phyloP scores from a whole-genome alignment of 2,888 invertebrate genomes.

The Drosophila quinaria region DNA sequence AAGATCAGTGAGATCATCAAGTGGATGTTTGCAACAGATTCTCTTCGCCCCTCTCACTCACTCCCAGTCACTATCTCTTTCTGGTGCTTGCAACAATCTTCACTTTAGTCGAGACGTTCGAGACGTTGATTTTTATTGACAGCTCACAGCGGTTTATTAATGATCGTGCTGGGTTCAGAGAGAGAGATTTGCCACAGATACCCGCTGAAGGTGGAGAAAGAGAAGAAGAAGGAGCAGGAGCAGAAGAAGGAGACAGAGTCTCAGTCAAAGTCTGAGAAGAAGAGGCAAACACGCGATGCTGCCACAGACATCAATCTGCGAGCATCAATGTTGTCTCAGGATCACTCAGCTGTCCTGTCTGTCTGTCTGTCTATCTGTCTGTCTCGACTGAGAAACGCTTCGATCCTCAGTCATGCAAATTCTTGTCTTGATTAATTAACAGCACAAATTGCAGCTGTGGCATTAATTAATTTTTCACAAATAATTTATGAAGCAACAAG shows the following conservation, averaged over 20 bases:
- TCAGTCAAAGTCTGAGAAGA: conserved; percentile 6
- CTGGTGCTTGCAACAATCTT: conserved; percentile 13
- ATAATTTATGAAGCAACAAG: conserved; percentile 10
- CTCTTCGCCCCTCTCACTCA: neutral
- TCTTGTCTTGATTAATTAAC: conserved; percentile 73
- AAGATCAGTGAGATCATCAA: conserved; percentile 32
- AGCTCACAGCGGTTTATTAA: conserved; percentile 84
- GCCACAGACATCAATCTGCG: conserved; percentile 70
- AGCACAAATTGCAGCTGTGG: conserved; percentile 68
- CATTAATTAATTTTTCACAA: conserved; percentile 71
- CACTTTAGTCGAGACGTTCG: conserved; percentile 15
- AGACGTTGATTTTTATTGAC: conserved; percentile 83
- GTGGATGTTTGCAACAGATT: conserved; percentile 31
- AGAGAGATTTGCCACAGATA: conserved; percentile 21
- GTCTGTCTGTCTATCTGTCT: conserved; percentile 2
- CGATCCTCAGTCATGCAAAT: conserved; percentile 58
- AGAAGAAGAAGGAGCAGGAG: neutral
- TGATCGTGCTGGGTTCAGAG: conserved; percentile 76
- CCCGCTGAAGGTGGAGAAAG: conserved; percentile 12
- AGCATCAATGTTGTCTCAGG: conserved; percentile 49
- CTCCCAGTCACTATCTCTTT: neutral
- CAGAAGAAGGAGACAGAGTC: conserved; percentile 20
- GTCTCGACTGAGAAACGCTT: conserved; percentile 33
- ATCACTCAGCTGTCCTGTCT: conserved; percentile 66
- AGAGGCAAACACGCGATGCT: conserved; percentile 61